Base-by-base conservation (phyloP, 2,888 invertebrate genomes). In the Steinernema carpocapsae region DNA sequence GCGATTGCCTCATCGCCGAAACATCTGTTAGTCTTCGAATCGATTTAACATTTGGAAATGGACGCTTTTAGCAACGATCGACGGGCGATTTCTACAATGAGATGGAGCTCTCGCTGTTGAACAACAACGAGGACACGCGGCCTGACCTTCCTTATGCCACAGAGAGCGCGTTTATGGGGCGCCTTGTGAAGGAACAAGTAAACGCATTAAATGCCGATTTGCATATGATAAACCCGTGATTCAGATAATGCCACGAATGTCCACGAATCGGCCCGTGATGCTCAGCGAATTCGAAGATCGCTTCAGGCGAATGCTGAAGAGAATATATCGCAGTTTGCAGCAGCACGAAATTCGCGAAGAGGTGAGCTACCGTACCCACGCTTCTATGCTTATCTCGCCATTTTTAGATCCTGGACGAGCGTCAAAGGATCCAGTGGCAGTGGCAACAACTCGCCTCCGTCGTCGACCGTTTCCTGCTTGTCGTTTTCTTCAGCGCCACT, bases 401-500 rank as follows among this genome's bases (percentile, higher is more conserved):
- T n/a, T 42, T 79, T 64, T 75, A 84, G 83, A 82, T 85, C 72
- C 82, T 86, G 70, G 87, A 87, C 74, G 85, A 84, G 71, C 76
- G 86, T 24, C 80, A 78, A 19, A 74, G 85, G 43, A 86, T 87
- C 64, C 80, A 80, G 75, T 85, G 85, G 84, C 86, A 86, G 75
- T 86, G 86, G 86, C 84, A 85, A 72, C 82, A 83, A 72, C 74
- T 85, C 72, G 86, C 87, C 1, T 79, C 84, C 19, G 84, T 87
- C 12, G 80, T 85, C 59, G 88, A 88, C 77, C 80, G 88, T 22
- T 77, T 93, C 2, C 90, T 94, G 0, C 90, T 94, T 19, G 92
- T 92, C 76, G 91, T 93, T 26, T 94, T 94, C 88, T 91, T 93
- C 76, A 89, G 93, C 77, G 92, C 92, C 74, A 93, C 93, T 10